Conservation (phyloP, 2,113 vertebrate genomes). For the Macroglossus sobrinus region DNA sequence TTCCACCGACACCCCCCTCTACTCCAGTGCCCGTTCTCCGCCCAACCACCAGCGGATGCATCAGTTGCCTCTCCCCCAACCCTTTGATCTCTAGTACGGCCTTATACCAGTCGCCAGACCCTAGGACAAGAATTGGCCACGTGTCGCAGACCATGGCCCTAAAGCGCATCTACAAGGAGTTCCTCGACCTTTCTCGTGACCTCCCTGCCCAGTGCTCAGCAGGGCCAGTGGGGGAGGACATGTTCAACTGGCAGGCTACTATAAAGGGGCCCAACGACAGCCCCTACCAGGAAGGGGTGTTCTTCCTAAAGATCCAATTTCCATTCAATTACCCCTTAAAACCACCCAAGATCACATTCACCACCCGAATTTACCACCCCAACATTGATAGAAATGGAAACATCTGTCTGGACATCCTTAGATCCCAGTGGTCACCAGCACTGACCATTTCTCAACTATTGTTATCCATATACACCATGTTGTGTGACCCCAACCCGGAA, state of each 20-base stretch:
- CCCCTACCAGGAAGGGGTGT: background rate
- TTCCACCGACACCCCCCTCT: background rate
- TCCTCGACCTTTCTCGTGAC: background rate
- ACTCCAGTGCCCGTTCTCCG: accelerated
- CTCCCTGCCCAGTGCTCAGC: background rate
- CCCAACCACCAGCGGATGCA: accelerated
- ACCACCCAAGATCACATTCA: background rate
- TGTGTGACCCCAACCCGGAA: background rate
- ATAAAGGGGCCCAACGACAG: background rate
- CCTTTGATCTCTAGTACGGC: background rate
- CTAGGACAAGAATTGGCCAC: background rate
- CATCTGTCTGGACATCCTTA: background rate
- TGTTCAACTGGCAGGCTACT: background rate
- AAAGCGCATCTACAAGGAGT: background rate
- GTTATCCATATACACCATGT: background rate
- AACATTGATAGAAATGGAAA: background rate
- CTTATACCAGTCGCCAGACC: background rate
- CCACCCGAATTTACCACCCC: background rate
- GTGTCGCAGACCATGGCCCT: background rate
- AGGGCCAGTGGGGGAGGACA: background rate
- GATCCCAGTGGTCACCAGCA: background rate
- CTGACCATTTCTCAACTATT: background rate
- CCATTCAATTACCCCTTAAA: background rate
- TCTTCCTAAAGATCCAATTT: background rate
- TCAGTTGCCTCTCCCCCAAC: background rate